phyloP scores from a whole-genome alignment of 2,113 vertebrate genomes.

The Tetrao urogallus region DNA sequence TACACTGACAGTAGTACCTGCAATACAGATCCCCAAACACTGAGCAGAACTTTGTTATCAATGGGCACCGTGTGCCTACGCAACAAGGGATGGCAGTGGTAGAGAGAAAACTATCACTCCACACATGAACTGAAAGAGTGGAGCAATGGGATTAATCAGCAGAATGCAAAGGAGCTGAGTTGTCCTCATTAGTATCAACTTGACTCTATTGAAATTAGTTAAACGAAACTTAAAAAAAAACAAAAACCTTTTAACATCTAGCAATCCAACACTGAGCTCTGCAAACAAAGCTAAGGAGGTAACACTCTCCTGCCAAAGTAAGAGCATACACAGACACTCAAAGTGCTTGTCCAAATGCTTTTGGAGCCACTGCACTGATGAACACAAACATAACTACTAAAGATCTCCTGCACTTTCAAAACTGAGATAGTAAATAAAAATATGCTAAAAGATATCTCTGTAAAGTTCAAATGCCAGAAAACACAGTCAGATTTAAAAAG shows the following conservation, averaged over 20 bases:
- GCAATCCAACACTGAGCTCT: not conserved
- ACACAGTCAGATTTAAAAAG: not conserved
- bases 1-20: not conserved
- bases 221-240: not conserved
- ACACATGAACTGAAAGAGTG: not conserved
- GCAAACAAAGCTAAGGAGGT: not conserved
- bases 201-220: not conserved
- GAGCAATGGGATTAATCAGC: not conserved
- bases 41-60: not conserved
- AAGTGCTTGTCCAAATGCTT: not conserved
- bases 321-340: not conserved
- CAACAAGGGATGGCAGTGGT: not conserved
- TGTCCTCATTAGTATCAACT: not conserved
- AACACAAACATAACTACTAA: not conserved
- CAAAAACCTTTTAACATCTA: not conserved
- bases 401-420: not conserved
- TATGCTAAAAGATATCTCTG: not conserved
- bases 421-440: not conserved
- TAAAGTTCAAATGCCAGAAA: not conserved
- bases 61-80: rapidly evolving
- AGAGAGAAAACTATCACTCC: not conserved
- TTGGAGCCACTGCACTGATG: not conserved
- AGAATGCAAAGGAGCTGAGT: not conserved
- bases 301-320: not conserved
- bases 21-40: not conserved